These are phyloP conservation scores for Gnathonemus echidnorhynchus DNA, from an alignment of 2,113 vertebrate genomes.

Conservation along the genomic window DNA sequence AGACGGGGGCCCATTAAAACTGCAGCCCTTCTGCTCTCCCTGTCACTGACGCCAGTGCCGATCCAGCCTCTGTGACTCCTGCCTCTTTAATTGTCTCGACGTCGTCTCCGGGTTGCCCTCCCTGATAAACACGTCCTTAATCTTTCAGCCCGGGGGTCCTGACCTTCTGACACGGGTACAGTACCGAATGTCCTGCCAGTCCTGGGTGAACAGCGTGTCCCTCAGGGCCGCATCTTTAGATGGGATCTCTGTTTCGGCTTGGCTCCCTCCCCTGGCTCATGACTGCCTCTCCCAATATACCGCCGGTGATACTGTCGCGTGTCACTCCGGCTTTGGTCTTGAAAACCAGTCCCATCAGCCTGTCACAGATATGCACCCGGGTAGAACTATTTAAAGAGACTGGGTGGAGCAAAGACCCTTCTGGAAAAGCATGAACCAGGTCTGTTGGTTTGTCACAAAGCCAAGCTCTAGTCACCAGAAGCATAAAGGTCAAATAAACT, in stretches of 20 bases:
- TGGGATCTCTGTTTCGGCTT: conserved; percentile 36
- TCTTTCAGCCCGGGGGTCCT: not conserved
- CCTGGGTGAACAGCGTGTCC: conserved; percentile 4
- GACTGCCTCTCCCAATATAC: not conserved
- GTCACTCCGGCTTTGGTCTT: conserved; percentile 3
- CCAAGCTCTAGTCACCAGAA: conserved; percentile 1
- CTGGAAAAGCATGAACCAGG: not conserved
- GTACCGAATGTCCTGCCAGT: not conserved
- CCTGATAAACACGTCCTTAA: not conserved
- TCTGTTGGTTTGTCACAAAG: conserved; percentile 15
- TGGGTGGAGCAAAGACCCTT: not conserved
- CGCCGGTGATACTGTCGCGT: not conserved
- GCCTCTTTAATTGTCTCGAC: not conserved
- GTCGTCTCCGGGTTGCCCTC: not conserved
- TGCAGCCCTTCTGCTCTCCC: not conserved
- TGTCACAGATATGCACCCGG: conserved; percentile 19
- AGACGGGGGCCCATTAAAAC: conserved; percentile 6
- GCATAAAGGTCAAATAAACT: not conserved
- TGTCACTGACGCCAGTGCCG: not conserved
- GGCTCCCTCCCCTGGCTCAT: not conserved
- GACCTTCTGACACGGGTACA: not conserved
- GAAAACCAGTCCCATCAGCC: conserved; percentile 18
- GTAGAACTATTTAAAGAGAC: not conserved
- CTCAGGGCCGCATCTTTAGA: conserved; percentile 25
- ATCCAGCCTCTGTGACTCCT: not conserved